A percentile compares a stretch with the other conserved stretches of the same genome.
Evolutionary conservation across 2,113 vertebrate genomes (phyloP).

Genomic region (Platysternon megacephalum): DNA sequence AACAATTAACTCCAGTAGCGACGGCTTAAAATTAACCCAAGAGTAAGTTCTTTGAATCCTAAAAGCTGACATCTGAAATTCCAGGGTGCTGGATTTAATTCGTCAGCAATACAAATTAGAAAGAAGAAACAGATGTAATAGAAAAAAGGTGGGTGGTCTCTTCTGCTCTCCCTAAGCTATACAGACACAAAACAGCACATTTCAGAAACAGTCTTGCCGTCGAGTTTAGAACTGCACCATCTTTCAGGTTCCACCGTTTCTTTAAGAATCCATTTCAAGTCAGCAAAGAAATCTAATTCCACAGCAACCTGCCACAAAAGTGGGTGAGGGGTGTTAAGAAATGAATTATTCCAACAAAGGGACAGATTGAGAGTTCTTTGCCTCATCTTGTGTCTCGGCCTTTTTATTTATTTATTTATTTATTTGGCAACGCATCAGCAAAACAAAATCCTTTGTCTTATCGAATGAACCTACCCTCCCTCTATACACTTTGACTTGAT

Average conservation of each 20-base stretch:
- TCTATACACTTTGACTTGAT: conserved; percentile 25
- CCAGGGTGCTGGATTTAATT: conserved; percentile 16
- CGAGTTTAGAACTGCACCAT: conserved; percentile 49
- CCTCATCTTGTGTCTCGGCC: not conserved
- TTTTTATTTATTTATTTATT: conserved; percentile 39
- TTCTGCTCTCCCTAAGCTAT: not conserved
- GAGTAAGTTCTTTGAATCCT: conserved; percentile 39
- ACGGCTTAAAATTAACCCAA: conserved; percentile 51
- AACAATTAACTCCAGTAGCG: conserved; percentile 36
- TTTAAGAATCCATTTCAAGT: conserved; percentile 35
- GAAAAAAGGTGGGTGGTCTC: not conserved
- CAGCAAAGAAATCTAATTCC: conserved; percentile 22
- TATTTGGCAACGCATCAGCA: not conserved
- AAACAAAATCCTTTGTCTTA: conserved; percentile 6
- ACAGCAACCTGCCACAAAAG: conserved; percentile 26
- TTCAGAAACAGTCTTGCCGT: conserved; percentile 40
- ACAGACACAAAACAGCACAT: conserved; percentile 35
- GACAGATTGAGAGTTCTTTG: conserved; percentile 32
- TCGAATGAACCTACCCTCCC: conserved; percentile 50
- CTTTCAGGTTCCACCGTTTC: not conserved
- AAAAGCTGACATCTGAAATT: conserved; percentile 47
- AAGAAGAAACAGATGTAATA: conserved; percentile 14
- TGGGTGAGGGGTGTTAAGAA: conserved; percentile 48
- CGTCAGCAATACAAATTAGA: not conserved
- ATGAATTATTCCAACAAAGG: conserved; percentile 47